Evolutionary conservation across 2,113 vertebrate genomes (phyloP).

Genomic region (Neofelis nebulosa): DNA sequence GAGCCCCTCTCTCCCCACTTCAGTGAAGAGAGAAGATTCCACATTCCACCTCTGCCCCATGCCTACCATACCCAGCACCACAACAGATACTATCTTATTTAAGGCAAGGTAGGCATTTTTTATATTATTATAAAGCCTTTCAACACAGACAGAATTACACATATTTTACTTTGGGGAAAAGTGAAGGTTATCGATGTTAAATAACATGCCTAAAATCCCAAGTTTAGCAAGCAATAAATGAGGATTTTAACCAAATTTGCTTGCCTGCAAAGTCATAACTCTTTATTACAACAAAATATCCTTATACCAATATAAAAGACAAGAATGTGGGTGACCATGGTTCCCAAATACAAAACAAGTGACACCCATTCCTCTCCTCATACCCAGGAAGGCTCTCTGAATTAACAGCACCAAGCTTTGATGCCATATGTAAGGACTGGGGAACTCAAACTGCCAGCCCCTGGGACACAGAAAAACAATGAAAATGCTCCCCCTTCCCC

Average conservation of each 20-base stretch:
- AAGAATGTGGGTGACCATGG: background rate
- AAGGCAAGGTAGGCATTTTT: constrained; percentile 20
- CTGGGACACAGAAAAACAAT: background rate
- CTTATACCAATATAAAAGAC: background rate
- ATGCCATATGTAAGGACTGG: background rate
- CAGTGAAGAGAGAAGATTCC: background rate
- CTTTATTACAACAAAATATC: background rate
- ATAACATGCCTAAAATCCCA: constrained; percentile 30
- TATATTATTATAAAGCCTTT: constrained; percentile 29
- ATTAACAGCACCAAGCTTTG: background rate
- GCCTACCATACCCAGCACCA: background rate
- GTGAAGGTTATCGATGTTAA: constrained; percentile 44
- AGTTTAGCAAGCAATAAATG: background rate
- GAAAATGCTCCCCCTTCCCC: background rate
- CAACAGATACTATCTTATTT: constrained; percentile 13
- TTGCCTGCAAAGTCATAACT: background rate
- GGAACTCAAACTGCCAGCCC: background rate
- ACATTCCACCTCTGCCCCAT: background rate
- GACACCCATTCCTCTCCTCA: background rate
- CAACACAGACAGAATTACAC: background rate
- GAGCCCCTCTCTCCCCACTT: background rate
- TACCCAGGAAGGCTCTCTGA: background rate
- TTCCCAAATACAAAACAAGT: background rate
- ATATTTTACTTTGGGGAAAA: constrained; percentile 37
- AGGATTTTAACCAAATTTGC: background rate